Conservation (phyloP, 2,113 vertebrate species). For the Oriolus oriolus region DNA sequence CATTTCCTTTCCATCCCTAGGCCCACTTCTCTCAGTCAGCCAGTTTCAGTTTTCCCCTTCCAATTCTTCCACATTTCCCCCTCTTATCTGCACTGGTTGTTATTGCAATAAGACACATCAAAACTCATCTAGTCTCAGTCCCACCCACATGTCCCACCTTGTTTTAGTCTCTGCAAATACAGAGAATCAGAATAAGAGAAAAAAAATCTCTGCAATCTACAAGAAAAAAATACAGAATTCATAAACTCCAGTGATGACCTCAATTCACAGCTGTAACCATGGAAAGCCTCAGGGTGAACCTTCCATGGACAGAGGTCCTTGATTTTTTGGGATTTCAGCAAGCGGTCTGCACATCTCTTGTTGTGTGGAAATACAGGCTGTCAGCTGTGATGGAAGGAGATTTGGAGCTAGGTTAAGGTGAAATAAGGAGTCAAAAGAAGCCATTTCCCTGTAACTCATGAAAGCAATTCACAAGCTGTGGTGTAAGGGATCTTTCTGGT, state of each 20-base stretch:
- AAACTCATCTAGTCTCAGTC: background rate
- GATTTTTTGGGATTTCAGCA: background rate
- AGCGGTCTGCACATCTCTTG: background rate
- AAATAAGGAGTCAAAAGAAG: background rate
- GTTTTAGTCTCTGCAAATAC: background rate
- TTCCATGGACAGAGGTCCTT: background rate
- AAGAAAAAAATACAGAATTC: background rate
- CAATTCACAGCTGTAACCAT: background rate
- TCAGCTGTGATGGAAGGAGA: background rate
- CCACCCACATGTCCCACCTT: accelerated
- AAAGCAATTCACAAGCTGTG: background rate
- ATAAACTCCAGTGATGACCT: background rate
- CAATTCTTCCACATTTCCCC: background rate
- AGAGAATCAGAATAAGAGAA: background rate
- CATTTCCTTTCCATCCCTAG: background rate
- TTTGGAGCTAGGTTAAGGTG: background rate
- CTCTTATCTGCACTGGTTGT: background rate
- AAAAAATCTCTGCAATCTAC: background rate
- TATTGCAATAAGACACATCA: background rate
- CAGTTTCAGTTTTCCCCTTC: background rate
- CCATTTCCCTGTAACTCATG: accelerated
- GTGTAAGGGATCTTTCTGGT: background rate
- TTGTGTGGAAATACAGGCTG: background rate
- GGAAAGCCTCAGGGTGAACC: background rate
- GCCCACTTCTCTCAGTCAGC: background rate